phyloP scores from a whole-genome alignment of 2,797 vertebrate genomes.

The Brachyrhaphis roseni region DNA sequence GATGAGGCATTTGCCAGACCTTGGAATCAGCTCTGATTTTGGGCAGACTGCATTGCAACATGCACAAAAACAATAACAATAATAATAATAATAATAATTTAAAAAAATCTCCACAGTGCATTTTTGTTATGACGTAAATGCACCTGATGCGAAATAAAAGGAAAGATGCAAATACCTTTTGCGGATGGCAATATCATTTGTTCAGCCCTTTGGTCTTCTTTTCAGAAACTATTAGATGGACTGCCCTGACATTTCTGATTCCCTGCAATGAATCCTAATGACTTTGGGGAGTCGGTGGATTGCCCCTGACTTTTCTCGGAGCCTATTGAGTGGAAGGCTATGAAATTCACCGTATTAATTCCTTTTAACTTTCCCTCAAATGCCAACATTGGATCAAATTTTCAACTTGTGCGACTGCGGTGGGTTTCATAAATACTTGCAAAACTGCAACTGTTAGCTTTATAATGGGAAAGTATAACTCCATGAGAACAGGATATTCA shows the following conservation, averaged over 20 bases:
- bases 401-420: background rate
- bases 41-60: constrained; percentile 42
- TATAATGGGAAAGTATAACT: background rate
- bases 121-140: constrained; percentile 49
- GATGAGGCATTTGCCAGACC: constrained; percentile 75
- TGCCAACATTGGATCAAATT: constrained; percentile 4
- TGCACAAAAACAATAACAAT: constrained; percentile 43
- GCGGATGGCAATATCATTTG: constrained; percentile 14
- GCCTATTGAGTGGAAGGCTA: constrained; percentile 1
- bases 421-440: background rate
- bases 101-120: constrained; percentile 43
- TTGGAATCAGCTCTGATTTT: constrained; percentile 60
- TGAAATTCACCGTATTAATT: constrained; percentile 8
- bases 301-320: constrained; percentile 10
- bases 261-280: constrained; percentile 28
- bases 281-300: constrained; percentile 15
- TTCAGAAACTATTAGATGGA: constrained; percentile 23
- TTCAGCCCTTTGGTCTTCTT: constrained; percentile 13
- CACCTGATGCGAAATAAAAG: constrained; percentile 13
- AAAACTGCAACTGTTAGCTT: constrained; percentile 8
- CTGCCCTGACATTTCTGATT: constrained; percentile 28
- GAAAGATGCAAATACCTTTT: background rate
- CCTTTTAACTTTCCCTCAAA: constrained; percentile 2
- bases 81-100: too few species aligned
- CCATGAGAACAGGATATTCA: background rate